Conservation (phyloP, 2,888 invertebrate genomes). For the Tiphia femorata region DNA sequence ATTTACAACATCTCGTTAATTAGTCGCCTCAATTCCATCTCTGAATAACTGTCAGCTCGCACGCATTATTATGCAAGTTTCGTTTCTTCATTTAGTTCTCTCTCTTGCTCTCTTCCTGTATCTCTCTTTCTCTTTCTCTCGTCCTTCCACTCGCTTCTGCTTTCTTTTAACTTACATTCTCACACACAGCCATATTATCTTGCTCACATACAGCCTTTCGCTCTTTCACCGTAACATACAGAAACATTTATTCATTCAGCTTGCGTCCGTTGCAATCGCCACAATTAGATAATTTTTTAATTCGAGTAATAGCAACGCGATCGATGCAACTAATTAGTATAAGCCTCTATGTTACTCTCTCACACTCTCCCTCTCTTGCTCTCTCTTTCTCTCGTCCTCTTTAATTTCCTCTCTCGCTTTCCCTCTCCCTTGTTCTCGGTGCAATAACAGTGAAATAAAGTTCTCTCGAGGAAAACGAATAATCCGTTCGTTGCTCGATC, state of each 20-base stretch:
- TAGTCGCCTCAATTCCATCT: slow-evolving; percentile 57
- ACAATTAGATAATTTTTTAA: slow-evolving; percentile 41
- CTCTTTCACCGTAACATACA: background rate
- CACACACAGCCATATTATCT: slow-evolving; percentile 15
- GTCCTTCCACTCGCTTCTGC: slow-evolving; percentile 3
- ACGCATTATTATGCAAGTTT: slow-evolving; percentile 24
- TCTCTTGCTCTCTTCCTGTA: slow-evolving; percentile 23
- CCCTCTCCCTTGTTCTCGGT: slow-evolving; percentile 15
- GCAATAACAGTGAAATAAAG: slow-evolving; percentile 42
- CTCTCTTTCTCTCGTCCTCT: slow-evolving; percentile 14
- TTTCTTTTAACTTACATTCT: background rate
- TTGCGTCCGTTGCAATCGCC: slow-evolving; percentile 29
- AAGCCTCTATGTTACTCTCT: slow-evolving; percentile 17
- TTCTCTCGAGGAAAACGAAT: slow-evolving; percentile 35
- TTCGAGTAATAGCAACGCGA: slow-evolving; percentile 36
- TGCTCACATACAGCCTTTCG: too few species aligned
- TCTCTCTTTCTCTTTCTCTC: slow-evolving; percentile 13
- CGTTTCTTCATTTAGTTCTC: slow-evolving; percentile 17
- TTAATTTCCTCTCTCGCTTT: slow-evolving; percentile 9
- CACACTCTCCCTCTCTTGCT: slow-evolving; percentile 17
- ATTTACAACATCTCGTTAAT: slow-evolving; percentile 59
- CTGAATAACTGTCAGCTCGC: slow-evolving; percentile 36
- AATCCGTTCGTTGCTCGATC: slow-evolving; percentile 20
- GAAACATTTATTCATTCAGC: background rate
- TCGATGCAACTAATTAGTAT: slow-evolving; percentile 31